These are phyloP conservation scores for Spea bombifrons DNA, from an alignment of 2,113 vertebrate species.

Conservation along the genomic window DNA sequence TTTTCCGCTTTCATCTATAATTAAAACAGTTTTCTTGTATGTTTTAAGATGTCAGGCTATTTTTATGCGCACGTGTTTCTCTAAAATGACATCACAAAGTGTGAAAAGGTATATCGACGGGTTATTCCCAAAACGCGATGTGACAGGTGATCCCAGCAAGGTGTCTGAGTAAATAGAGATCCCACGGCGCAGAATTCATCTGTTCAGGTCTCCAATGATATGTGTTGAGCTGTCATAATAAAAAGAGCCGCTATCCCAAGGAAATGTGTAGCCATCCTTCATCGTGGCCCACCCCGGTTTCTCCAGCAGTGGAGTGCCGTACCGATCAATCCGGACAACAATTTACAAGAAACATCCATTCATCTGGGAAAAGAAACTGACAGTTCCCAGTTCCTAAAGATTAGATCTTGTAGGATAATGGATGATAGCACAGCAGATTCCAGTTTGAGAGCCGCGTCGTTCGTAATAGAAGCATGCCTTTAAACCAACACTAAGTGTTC, in stretches of 20 bases:
- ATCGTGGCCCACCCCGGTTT: slow-evolving; percentile 15
- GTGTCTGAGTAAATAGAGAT: neutral
- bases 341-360: slow-evolving; percentile 43
- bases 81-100: neutral
- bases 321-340: slow-evolving; percentile 43
- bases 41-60: too few species aligned
- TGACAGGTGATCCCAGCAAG: slow-evolving; percentile 21
- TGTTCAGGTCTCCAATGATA: slow-evolving; percentile 20
- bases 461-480: too few species aligned
- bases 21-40: too few species aligned
- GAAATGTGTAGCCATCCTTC: slow-evolving; percentile 27
- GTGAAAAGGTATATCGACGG: neutral
- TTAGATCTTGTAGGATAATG: slow-evolving; percentile 42
- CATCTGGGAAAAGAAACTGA: slow-evolving; percentile 39
- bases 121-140: neutral
- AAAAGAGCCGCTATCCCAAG: slow-evolving; percentile 19
- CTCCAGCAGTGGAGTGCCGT: neutral
- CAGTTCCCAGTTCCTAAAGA: slow-evolving; percentile 35
- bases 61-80: neutral
- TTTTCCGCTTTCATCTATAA: too few species aligned
- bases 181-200: slow-evolving; percentile 1
- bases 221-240: slow-evolving; percentile 31
- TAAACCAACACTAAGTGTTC: too few species aligned
- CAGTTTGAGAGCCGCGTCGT: slow-evolving; percentile 2
- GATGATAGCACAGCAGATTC: slow-evolving; percentile 28